phyloP scores from a whole-genome alignment of 2,113 vertebrate genomes.

The Sylvietta virens region DNA sequence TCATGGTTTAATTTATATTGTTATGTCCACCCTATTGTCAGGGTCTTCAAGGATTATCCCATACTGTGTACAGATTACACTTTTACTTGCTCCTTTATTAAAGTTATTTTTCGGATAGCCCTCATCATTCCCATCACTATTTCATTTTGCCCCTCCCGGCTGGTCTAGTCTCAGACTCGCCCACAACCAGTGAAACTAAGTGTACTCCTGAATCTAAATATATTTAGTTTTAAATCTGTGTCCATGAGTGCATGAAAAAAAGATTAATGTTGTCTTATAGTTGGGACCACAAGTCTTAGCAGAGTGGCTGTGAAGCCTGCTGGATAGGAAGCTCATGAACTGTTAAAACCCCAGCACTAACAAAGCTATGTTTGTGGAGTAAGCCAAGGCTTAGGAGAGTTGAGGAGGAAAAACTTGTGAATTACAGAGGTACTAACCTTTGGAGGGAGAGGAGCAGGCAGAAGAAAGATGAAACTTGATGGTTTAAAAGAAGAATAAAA shows the following conservation, averaged over 20 bases:
- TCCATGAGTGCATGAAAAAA: neutral
- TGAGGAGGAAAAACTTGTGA: neutral
- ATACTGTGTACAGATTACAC: neutral
- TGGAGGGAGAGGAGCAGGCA: neutral
- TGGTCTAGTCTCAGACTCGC: neutral
- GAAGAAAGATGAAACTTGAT: neutral
- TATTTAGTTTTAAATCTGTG: neutral
- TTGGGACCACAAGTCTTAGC: neutral
- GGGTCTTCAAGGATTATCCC: neutral
- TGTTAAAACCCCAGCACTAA: neutral
- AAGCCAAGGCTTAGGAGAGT: neutral
- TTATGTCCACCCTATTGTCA: neutral
- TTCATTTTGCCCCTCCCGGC: neutral
- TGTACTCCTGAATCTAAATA: neutral
- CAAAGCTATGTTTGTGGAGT: neutral
- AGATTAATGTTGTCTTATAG: neutral
- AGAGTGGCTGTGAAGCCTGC: neutral
- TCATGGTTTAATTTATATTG: neutral
- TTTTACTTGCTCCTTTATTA: neutral
- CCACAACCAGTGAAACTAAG: neutral
- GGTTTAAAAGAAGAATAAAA: neutral
- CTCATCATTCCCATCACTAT: neutral
- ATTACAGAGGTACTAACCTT: neutral
- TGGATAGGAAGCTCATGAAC: neutral
- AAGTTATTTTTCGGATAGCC: neutral